Evolutionary conservation across 2,888 invertebrate genomes (phyloP), one percentile per base, ranked within the genome.

Genomic region (Lasioglossum marginatum): DNA sequence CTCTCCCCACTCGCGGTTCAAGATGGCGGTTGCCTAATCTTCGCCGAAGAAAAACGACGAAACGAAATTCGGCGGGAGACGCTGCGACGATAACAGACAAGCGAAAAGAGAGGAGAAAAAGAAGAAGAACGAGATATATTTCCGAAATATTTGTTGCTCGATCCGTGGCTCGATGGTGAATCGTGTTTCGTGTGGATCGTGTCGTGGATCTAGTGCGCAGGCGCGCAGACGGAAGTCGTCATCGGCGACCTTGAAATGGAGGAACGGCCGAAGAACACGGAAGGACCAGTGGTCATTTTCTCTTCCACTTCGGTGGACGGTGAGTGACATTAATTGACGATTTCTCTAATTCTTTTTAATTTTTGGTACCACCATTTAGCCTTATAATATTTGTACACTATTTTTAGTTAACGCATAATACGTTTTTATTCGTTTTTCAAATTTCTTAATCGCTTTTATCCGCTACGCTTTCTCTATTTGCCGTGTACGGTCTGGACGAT

Each of bases 211-310:
- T 57, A 23, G 37, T 12, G 34, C 84, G 27, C 60, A 57, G 37
- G 75, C 76, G 79, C 31, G 4, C 0, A 6, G 27, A 34, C 45
- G 57, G 40, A 27, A 37, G 31, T 19, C 14, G 57, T 48, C 31
- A 63, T 6, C 12, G 52, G 66, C 52, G 88, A 86, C 73, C 83
- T 87, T 85, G 86, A 88, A 79, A 92, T 93, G 93, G 92, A 93
- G 82, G 88, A 81, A 77, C 86, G 79, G 45, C 63, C 75, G 72
- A 89, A 88, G 82, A 91, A 91, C 78, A 81, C 60, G 80, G 86
- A 82, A 85, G 81, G 66, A 40, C 70, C 78, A 73, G 73, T 82
- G 70, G 60, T 77, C 3, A 85, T 74, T 27, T 77, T 78, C 31
- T 75, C 82, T 16, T 91, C 87, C 4, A 77, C 81, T n/a, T 72